Base-by-base conservation (phyloP, 2,797 vertebrate species). In the Pangasius krempfi region DNA sequence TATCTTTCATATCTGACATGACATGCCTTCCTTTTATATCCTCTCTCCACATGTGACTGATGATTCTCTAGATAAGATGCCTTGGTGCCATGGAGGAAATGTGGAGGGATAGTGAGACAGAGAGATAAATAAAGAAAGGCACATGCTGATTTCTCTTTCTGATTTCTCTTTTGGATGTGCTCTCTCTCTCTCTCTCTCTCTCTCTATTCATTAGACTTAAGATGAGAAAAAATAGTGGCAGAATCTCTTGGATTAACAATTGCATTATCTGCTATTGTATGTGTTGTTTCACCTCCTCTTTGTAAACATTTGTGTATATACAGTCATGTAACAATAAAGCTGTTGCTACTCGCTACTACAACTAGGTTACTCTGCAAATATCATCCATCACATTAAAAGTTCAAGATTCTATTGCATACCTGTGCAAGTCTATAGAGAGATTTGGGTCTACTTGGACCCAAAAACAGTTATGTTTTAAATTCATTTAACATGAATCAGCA, bases 1-100 rank as follows among this genome's bases (percentile, higher is more conserved):
- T 92, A 91, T 88, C 75, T 88, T 90, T 94, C 91, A 94, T 94
- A 94, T 95, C 94, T 93, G 89, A 93, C 92, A 93, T 93, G 91
- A 93, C 89, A 93, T 75, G 88, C 86, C 90, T 91, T 89, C 88
- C 66, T 85, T 47, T 85, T 66, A 22, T 84, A 76, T 88, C 88
- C 58, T 60, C 52, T 88, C 83, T 79, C 73, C 73, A 50, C 56
- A 84, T 62, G 86, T 84, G 80, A 84, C 58, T 87, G 78, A 85
- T 82, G 84, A 88, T 76, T 62, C 87, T 60, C 84, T 72, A 72
- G 75, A 85, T 89, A 89, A 86, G 27, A 81, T 12, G 47, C n/a
- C 20, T 64, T 64, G 58, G 56, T 20, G 33, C 52, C 8, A 44
- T 83, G 25, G 56, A 76, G 62, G 82, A 84, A 50, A 62, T 68